phyloP scores from a whole-genome alignment of 92 coral and sea anemone species.

The Bergia sp. region DNA sequence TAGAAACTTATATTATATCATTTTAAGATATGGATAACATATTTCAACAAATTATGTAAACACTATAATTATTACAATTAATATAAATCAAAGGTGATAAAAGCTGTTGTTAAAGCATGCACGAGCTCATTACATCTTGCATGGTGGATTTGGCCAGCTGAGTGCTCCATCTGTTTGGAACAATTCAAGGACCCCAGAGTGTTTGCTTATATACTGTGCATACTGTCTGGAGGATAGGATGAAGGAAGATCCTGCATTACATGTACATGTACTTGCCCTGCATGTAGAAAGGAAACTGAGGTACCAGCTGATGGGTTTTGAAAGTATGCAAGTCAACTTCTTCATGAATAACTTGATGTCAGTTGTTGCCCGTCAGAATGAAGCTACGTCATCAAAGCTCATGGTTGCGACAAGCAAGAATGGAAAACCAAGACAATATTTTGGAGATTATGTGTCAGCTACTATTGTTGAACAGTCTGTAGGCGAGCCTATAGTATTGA shows the following conservation, averaged over 20 bases:
- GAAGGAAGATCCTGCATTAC: slow-evolving; percentile 23
- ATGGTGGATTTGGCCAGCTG: slow-evolving; percentile 29
- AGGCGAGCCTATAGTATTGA: neutral
- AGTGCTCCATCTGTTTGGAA: slow-evolving; percentile 60
- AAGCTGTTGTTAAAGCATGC: neutral
- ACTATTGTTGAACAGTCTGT: neutral
- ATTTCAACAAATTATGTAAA: neutral
- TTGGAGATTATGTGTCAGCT: neutral
- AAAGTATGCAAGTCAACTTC: slow-evolving; percentile 44
- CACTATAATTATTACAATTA: neutral
- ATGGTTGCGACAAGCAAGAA: neutral
- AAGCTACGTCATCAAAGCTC: neutral
- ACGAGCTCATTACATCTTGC: slow-evolving; percentile 3
- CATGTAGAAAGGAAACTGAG: slow-evolving; percentile 24
- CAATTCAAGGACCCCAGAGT: slow-evolving; percentile 63
- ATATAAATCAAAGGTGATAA: neutral
- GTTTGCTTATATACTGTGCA: slow-evolving; percentile 61
- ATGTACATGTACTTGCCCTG: too few relatives aligned
- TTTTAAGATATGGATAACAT: neutral
- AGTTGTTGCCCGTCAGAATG: slow-evolving; percentile 34
- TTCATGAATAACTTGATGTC: slow-evolving; percentile 50
- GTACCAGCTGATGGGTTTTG: slow-evolving; percentile 40
- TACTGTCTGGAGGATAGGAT: slow-evolving; percentile 42
- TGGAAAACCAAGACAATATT: neutral
- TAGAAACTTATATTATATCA: neutral